Conservation (phyloP, 2,888 invertebrate species). For the Dolichomitus sp. region DNA sequence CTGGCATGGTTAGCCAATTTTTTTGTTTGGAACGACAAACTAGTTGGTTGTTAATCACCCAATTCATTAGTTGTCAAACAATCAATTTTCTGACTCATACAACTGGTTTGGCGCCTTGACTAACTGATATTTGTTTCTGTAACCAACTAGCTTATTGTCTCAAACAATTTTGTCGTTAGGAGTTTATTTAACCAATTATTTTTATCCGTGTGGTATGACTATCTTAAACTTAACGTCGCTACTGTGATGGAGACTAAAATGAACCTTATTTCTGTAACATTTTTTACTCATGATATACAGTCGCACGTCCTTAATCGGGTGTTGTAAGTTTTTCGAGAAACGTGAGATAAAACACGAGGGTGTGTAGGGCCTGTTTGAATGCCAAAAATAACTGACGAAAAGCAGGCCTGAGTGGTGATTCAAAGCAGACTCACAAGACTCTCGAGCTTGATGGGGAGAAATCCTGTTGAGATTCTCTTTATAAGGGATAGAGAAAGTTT, state of each 20-base stretch:
- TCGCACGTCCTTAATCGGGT: not conserved
- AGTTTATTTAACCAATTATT: too few relatives aligned
- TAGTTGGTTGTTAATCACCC: too few relatives aligned
- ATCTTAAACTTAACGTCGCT: too few relatives aligned
- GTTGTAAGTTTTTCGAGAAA: not conserved
- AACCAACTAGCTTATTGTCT: too few relatives aligned
- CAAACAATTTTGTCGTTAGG: too few relatives aligned
- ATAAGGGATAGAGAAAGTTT: not conserved
- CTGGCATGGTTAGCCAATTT: too few relatives aligned
- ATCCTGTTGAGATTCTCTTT: not conserved
- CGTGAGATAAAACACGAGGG: not conserved
- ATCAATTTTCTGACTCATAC: too few relatives aligned
- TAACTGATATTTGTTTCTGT: too few relatives aligned
- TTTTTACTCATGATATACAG: not conserved
- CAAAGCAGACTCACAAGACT: slow-evolving; percentile 4
- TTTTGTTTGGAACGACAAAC: too few relatives aligned
- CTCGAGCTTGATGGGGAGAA: slow-evolving; percentile 6
- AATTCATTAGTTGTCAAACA: too few relatives aligned
- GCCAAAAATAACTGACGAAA: slow-evolving; percentile 27
- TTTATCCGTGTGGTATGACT: too few relatives aligned
- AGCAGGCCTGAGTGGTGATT: slow-evolving; percentile 1
- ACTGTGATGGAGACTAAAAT: not conserved
- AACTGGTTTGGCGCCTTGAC: too few relatives aligned
- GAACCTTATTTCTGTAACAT: not conserved
- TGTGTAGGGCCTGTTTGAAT: not conserved